phyloP scores from a whole-genome alignment of 2,797 vertebrate genomes.

The Phylloscopus collybita region DNA sequence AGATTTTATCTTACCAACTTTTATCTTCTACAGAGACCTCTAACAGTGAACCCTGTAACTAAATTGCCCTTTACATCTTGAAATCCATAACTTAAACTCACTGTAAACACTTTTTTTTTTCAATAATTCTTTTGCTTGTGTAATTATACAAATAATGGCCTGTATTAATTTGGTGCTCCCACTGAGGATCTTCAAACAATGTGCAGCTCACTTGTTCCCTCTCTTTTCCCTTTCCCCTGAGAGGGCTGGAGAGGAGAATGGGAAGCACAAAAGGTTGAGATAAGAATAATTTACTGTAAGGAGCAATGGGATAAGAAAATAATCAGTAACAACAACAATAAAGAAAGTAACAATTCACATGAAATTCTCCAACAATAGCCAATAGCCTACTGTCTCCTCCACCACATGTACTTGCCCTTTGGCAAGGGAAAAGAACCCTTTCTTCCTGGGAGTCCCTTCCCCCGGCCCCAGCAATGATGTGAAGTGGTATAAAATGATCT shows the following conservation, averaged over 20 bases:
- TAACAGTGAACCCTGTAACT: neutral
- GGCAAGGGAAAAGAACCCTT: neutral
- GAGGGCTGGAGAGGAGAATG: neutral
- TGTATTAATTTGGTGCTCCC: neutral
- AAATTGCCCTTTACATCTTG: neutral
- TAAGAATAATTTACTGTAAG: neutral
- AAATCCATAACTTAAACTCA: neutral
- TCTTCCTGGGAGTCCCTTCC: too few species aligned
- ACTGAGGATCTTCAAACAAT: neutral
- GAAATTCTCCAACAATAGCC: neutral
- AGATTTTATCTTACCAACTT: neutral
- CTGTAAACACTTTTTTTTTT: neutral
- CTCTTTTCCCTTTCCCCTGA: neutral
- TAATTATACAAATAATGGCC: neutral
- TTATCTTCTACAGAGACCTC: neutral
- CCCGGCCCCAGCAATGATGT: fast-evolving
- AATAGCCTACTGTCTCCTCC: too few species aligned
- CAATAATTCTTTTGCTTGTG: neutral
- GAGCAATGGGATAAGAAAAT: neutral
- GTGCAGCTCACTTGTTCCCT: fast-evolving
- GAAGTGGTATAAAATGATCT: neutral
- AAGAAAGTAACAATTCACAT: neutral
- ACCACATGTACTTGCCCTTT: fast-evolving
- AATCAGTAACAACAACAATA: neutral
- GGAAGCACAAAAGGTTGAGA: neutral